Conservation (phyloP, 2,888 invertebrate species). For the Myopa testacea region DNA sequence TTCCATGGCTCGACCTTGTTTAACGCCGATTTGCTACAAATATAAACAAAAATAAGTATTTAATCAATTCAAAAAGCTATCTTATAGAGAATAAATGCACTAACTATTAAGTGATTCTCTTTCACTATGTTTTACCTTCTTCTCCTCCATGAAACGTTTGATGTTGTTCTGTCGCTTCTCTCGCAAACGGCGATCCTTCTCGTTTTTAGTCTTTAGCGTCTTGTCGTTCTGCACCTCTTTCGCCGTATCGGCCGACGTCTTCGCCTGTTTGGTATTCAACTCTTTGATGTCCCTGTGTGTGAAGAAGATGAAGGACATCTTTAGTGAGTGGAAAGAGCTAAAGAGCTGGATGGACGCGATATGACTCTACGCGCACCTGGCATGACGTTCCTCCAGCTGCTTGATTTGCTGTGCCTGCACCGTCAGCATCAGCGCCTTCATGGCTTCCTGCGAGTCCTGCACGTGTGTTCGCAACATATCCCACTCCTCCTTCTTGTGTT, state of each 20-base stretch:
- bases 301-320: conserved; percentile 14
- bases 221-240: conserved; percentile 97
- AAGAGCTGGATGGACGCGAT: neutral
- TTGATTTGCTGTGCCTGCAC: conserved; percentile 89
- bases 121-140: conserved; percentile 72
- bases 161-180: conserved; percentile 98
- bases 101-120: neutral
- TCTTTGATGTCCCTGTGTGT: conserved; percentile 89
- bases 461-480: conserved; percentile 83
- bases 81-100: neutral
- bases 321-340: neutral
- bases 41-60: conserved; percentile 40
- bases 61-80: neutral
- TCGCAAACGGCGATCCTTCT: conserved; percentile 91
- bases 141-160: conserved; percentile 96
- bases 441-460: conserved; percentile 82
- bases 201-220: conserved; percentile 95
- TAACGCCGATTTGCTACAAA: conserved; percentile 79
- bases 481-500: conserved; percentile 86
- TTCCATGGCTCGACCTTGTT: conserved; percentile 91
- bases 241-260: conserved; percentile 96
- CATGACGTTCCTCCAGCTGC: conserved; percentile 89
- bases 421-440: conserved; percentile 83
- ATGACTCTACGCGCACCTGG: conserved; percentile 66
- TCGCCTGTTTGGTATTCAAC: conserved; percentile 93